These are phyloP conservation scores for Motacilla tschutschensis DNA, from an alignment of 2,113 vertebrate genomes.

Conservation along the genomic window DNA sequence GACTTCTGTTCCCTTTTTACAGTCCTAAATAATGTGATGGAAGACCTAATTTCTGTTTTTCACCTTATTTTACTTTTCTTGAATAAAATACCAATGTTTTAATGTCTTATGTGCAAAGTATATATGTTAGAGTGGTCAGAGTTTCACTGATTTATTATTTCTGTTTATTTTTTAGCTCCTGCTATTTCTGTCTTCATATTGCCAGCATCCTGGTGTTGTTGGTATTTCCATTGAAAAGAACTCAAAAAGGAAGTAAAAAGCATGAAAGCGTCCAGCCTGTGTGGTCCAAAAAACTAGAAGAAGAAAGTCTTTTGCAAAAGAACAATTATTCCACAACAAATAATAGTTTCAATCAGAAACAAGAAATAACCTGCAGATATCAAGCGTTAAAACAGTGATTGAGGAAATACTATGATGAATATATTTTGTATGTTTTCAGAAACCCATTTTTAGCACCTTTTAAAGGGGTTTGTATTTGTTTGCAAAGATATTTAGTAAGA, in stretches of 20 bases:
- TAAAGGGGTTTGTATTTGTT: conserved; percentile 72
- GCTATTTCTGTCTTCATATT: conserved; percentile 90
- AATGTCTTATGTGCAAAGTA: not conserved
- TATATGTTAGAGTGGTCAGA: not conserved
- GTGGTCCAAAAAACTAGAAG: conserved; percentile 53
- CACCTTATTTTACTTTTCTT: not conserved
- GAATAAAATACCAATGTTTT: not conserved
- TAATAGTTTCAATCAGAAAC: conserved; percentile 86
- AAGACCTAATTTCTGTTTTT: not conserved
- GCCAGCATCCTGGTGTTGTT: conserved; percentile 82
- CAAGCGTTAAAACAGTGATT: conserved; percentile 67
- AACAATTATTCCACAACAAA: conserved; percentile 78
- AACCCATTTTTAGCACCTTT: conserved; percentile 76
- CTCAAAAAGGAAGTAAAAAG: conserved; percentile 73
- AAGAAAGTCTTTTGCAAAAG: conserved; percentile 64
- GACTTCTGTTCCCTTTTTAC: not conserved
- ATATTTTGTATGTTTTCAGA: conserved; percentile 69
- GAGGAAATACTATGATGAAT: conserved; percentile 10
- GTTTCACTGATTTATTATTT: not conserved
- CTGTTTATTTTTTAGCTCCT: conserved; percentile 78
- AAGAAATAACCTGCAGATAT: conserved; percentile 81
- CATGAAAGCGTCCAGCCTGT: conserved; percentile 45
- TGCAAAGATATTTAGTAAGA: conserved; percentile 65
- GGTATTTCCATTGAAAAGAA: conserved; percentile 81
- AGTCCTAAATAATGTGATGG: not conserved